Evolutionary conservation across 2,797 vertebrate genomes (phyloP), one percentile per base, ranked within the genome.

Genomic region (Chaetophractus vellerosus): DNA sequence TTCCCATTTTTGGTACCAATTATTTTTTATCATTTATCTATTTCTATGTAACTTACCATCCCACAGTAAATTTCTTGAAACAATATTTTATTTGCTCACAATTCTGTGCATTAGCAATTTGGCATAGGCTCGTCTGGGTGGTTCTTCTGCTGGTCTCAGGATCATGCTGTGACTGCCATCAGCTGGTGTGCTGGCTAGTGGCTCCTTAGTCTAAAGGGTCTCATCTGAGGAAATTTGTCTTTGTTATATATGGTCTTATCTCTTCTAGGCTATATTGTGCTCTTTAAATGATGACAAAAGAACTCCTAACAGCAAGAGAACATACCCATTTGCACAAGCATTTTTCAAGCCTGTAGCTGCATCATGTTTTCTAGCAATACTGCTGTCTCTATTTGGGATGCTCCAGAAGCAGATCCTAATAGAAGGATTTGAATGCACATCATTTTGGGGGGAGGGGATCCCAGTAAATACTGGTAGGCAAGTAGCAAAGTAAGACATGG

Each of bases 61-160:
- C 14, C 6, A n/a, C 86, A 72, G 48, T 82, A 71, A 21, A 72
- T 85, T 23, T 94, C 26, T 88, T 84, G 52, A 64, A 26, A 31
- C 10, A 82, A 14, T 0, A 55, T 72, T 83, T 50, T 52, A 59
- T 52, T 26, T 89, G 6, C 1, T 68, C 38, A 48, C 6, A 61
- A 14, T 94, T 52, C 48, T 59, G 3, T 75, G 41, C 36, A 28
- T 71, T 8, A 61, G 18, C 19, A 28, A 23, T 64, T 31, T 82
- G 38, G 15, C 3, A 0, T 66, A 18, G 64, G 12, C 19, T 78
- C 21, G 52, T 0, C 16, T 55, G 45, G 5, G 0, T 31, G 14
- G 1, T 9, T 45, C 15, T 83, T 59, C 31, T 81, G 5, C n/a
- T 55, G 11, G 4, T 66, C 24, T 92, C 6, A 33, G 21, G 16